A percentile compares a stretch with the other conserved stretches of the same genome.
Evolutionary conservation across 1,140 invertebrate species (phyloP).

Genomic region (Neuroterus valhalla): DNA sequence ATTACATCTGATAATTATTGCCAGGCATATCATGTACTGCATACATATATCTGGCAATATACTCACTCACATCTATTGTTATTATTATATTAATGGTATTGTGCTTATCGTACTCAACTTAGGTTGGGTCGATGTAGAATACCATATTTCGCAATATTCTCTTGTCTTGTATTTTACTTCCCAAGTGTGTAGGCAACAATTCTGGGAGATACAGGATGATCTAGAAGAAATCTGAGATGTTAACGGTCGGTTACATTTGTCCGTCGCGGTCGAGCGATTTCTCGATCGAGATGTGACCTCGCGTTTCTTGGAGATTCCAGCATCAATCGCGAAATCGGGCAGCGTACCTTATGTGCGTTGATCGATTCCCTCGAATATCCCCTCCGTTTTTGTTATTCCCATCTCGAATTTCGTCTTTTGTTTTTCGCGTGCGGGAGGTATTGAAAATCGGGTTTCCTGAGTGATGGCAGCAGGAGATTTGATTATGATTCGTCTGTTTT

Average conservation of each 20-base stretch:
- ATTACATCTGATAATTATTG: conserved; percentile 36
- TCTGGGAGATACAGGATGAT: conserved; percentile 40
- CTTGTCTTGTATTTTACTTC: conserved; percentile 53
- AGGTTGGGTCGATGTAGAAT: conserved; percentile 59
- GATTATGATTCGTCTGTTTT: neutral
- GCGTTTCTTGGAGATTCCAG: conserved; percentile 40
- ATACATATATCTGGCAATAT: conserved; percentile 37
- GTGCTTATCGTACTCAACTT: conserved; percentile 61
- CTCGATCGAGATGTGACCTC: conserved; percentile 57
- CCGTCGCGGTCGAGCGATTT: conserved; percentile 68
- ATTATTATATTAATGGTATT: conserved; percentile 59
- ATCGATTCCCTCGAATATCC: conserved; percentile 36
- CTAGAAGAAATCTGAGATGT: conserved; percentile 35
- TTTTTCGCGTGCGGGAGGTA: neutral
- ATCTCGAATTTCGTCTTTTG: conserved; percentile 9
- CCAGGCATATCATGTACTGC: conserved; percentile 28
- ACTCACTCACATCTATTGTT: conserved; percentile 51
- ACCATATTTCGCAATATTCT: conserved; percentile 58
- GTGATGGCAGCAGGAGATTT: conserved; percentile 22
- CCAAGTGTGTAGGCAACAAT: conserved; percentile 67
- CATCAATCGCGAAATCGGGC: conserved; percentile 41
- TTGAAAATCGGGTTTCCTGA: neutral
- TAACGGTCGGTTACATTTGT: conserved; percentile 14
- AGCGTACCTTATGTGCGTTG: conserved; percentile 55
- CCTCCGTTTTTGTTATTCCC: neutral